Conservation (phyloP, 2,888 invertebrate genomes). For the Pardosa pseudoannulata region DNA sequence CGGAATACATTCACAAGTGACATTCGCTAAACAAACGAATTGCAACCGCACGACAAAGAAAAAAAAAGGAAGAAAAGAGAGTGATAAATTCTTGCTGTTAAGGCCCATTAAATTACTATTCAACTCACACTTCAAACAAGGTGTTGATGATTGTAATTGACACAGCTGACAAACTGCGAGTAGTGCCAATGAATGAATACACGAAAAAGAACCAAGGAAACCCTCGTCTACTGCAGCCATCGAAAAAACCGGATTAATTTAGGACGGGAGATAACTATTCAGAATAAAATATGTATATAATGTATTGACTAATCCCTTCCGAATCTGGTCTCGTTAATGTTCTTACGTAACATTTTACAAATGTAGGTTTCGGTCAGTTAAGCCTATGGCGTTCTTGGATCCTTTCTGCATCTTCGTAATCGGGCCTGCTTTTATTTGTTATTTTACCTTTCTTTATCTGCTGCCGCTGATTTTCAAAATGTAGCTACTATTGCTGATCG, state of each 20-base stretch:
- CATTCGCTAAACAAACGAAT: constrained; percentile 66
- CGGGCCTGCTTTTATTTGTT: not conserved
- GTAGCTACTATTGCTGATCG: constrained; percentile 49
- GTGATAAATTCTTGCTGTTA: constrained; percentile 55
- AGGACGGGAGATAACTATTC: not conserved
- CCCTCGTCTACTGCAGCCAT: not conserved
- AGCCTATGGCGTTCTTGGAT: not conserved
- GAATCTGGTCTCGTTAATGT: not conserved
- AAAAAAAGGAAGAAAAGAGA: too few species aligned
- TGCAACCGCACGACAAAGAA: constrained; percentile 21
- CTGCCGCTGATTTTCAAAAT: constrained; percentile 26
- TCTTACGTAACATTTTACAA: not conserved
- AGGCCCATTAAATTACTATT: constrained; percentile 62
- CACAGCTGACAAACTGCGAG: constrained; percentile 41
- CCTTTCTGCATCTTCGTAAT: not conserved
- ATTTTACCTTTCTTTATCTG: not conserved
- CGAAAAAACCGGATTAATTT: not conserved
- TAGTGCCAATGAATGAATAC: not conserved
- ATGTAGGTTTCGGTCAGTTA: not conserved
- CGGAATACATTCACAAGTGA: constrained; percentile 34
- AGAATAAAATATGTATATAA: not conserved
- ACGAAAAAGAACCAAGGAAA: not conserved
- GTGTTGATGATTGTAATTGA: constrained; percentile 61
- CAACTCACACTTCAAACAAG: constrained; percentile 57
- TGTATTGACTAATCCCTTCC: not conserved